Conservation (phyloP, 2,797 vertebrate species). For the Crypturellus tataupa region DNA sequence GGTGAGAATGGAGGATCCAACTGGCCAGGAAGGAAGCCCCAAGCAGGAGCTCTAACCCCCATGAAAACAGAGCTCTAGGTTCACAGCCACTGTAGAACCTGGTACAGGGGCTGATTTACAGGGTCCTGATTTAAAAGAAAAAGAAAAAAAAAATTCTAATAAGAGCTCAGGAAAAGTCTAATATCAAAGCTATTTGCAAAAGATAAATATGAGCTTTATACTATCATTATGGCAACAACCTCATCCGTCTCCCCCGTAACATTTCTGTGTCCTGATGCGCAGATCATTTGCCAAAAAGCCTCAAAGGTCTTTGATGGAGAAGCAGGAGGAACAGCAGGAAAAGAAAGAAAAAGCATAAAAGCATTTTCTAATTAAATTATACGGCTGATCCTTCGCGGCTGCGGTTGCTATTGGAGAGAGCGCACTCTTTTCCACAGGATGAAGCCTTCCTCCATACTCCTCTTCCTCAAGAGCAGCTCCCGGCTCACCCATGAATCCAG, state of each 20-base stretch:
- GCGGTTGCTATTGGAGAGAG: neutral
- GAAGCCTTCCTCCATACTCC: neutral
- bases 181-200: neutral
- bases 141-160: neutral
- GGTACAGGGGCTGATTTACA: neutral
- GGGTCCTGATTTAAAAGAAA: neutral
- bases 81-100: neutral
- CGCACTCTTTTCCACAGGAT: neutral
- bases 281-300: neutral
- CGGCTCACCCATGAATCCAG: neutral
- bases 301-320: neutral
- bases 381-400: neutral
- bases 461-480: neutral
- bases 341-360: neutral
- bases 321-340: rapidly evolving
- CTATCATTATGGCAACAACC: neutral
- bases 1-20: neutral
- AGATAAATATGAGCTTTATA: neutral
- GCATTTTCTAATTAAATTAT: neutral
- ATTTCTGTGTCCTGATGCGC: neutral
- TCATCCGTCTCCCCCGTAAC: neutral
- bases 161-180: neutral
- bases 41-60: neutral
- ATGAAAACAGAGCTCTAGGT: neutral
- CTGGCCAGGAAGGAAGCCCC: neutral